Evolutionary conservation across 2,113 vertebrate genomes (phyloP).

Genomic region (Cisticola juncidis): DNA sequence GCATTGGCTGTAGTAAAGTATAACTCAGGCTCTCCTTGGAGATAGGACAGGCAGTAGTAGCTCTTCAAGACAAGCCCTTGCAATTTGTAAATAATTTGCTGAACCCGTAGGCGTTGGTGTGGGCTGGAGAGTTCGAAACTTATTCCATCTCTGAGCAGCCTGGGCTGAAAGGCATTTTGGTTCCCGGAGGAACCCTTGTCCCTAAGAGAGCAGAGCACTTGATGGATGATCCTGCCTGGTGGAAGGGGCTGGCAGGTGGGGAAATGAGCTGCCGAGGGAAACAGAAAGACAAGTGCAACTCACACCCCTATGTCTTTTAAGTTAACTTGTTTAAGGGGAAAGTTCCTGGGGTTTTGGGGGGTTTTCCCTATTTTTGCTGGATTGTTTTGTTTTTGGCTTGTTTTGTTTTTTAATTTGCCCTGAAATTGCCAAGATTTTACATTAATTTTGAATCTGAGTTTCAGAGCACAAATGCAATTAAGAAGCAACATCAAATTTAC

Average conservation of each 20-base stretch:
- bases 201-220: rapidly evolving
- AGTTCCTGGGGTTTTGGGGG: background rate
- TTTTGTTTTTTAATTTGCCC: background rate
- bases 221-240: rapidly evolving
- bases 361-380: background rate
- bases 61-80: background rate
- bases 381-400: background rate
- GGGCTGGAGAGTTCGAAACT: background rate
- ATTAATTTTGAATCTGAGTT: background rate
- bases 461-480: background rate
- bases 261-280: background rate
- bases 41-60: background rate
- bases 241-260: background rate
- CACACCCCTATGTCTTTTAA: background rate
- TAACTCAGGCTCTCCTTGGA: background rate
- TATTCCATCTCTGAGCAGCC: background rate
- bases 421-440: background rate
- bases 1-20: background rate
- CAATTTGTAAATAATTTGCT: background rate
- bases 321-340: rapidly evolving
- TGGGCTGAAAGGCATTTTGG: background rate
- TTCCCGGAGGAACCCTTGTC: background rate
- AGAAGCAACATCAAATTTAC: background rate
- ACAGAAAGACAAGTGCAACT: background rate
- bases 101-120: background rate